Evolutionary conservation across 2,797 vertebrate species (phyloP), one percentile per base, ranked within the genome.

Genomic region (Todus mexicanus): DNA sequence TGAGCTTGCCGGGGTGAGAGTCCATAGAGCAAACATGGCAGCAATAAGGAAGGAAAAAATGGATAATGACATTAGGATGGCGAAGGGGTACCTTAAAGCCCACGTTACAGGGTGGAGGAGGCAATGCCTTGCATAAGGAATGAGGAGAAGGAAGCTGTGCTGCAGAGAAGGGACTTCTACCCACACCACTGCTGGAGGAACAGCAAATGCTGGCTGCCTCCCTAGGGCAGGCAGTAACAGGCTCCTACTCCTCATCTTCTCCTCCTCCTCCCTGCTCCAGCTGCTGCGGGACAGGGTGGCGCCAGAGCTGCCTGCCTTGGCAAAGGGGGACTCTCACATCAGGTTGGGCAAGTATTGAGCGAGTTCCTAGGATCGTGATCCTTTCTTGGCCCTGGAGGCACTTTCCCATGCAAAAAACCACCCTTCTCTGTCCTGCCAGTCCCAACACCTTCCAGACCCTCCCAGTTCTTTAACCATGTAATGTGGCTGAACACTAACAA

Each of bases 381-480:
- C 59, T 89, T 80, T 78, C 54, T 92, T 96, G 92, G 92, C 93
- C 95, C 89, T 54, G 47, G 70, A 94, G 66, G 87, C 83, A 86
- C 76, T 95, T 96, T 96, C 94, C 92, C 91, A 93, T 75, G 79
- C 25, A 95, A 50, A 80, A 29, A 90, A 87, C 69, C 11, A 87
- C 69, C 11, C 59, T 91, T 21, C 61, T 72, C 57, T 69, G 33
- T 87, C 73, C 66, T 87, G 73, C 85, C 79, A 85, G 87, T 69
- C 84, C 72, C 69, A 91, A 77, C 57, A 59, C n/a, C 38, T 95
- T 92, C 65, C 82, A 85, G 54, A 84, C 69, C 72, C 82, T 95
- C 73, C 76, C 63, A 59, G 66, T 83, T 92, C 31, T 78, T 79
- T 92, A 87, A 77, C 86, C 18, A 13, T 66, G 68, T 73, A 43